phyloP scores from a whole-genome alignment of 2,797 vertebrate species.

The Propithecus perrieri region DNA sequence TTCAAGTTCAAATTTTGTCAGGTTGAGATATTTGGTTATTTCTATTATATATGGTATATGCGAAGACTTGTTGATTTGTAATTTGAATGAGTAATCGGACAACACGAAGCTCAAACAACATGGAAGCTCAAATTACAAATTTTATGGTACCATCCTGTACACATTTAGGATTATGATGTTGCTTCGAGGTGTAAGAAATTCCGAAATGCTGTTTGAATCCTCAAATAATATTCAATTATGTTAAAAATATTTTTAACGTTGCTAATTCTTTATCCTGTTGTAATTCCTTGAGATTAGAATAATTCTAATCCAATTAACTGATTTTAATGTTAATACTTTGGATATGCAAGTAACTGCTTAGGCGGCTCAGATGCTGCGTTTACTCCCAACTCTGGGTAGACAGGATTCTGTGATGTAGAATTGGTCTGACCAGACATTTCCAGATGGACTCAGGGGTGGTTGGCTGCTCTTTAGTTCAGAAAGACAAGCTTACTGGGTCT shows the following conservation, averaged over 20 bases:
- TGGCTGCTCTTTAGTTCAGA: background rate
- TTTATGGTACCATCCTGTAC: background rate
- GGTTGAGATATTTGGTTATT: background rate
- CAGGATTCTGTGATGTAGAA: background rate
- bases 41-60: background rate
- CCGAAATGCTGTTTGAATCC: slow-evolving; percentile 34
- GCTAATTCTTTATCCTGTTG: background rate
- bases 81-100: background rate
- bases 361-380: background rate
- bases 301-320: background rate
- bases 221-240: background rate
- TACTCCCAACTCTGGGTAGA: background rate
- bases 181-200: background rate
- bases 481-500: background rate
- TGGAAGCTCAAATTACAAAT: background rate
- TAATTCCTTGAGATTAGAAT: background rate
- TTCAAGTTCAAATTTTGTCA: background rate
- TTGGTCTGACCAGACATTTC: background rate
- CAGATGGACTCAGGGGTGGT: background rate
- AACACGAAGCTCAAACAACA: background rate
- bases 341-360: background rate
- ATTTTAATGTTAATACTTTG: background rate
- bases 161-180: background rate
- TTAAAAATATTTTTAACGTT: background rate
- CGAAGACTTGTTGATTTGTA: background rate